Conservation (phyloP, 2,113 vertebrate species). For the Cebus imitator region DNA sequence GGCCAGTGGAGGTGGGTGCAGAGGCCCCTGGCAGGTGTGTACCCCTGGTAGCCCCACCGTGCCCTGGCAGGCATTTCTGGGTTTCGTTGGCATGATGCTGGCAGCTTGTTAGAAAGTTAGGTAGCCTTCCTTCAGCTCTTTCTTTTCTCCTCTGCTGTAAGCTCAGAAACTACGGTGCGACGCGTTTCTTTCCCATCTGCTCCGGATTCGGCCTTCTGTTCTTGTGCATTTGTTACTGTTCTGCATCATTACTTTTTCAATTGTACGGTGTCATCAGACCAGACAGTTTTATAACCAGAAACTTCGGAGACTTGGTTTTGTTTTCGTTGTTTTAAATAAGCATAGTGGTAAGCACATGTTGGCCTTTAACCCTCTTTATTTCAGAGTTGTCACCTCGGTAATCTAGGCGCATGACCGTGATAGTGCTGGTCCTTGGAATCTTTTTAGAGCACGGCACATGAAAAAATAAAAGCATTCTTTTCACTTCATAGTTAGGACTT, state of each 20-base stretch:
- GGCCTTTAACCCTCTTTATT: neutral
- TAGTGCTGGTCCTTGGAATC: neutral
- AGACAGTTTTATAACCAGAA: neutral
- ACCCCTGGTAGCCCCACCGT: accelerated
- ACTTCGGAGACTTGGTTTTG: neutral
- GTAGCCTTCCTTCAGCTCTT: neutral
- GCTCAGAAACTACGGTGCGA: neutral
- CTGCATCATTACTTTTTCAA: neutral
- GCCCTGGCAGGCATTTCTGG: neutral
- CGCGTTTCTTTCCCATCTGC: neutral
- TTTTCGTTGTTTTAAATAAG: neutral
- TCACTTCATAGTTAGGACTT: neutral
- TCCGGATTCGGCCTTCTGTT: neutral
- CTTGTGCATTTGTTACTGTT: neutral
- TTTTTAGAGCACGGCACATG: neutral
- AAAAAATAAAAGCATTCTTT: neutral
- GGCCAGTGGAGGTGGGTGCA: accelerated
- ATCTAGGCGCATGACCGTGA: too few species aligned
- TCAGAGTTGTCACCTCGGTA: neutral
- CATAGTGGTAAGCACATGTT: neutral
- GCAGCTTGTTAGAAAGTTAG: neutral
- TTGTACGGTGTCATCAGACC: neutral
- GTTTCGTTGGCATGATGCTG: accelerated
- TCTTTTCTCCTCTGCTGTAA: too few species aligned
- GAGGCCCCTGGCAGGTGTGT: accelerated